Percentiles rank a stretch among this genome's conserved stretches.
Conservation (phyloP, 2,797 vertebrate species). For the Diceros bicornis region DNA sequence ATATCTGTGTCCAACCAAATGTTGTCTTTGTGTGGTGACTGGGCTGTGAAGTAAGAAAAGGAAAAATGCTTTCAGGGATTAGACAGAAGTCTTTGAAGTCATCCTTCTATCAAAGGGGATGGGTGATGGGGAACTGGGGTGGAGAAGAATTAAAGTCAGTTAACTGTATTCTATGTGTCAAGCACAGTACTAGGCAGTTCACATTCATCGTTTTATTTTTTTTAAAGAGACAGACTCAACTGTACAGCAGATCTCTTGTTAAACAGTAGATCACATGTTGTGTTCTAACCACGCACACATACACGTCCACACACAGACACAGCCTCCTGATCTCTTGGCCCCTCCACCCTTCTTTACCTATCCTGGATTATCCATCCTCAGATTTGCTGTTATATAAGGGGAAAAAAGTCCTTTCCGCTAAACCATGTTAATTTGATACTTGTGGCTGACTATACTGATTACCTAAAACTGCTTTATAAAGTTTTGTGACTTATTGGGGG, state of each 20-base stretch:
- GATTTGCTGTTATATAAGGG: neutral
- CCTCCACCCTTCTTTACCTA: neutral
- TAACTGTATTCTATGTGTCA: neutral
- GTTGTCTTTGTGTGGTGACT: neutral
- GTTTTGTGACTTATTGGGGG: neutral
- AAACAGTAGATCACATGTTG: neutral
- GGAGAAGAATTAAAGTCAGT: neutral
- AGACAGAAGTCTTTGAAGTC: neutral
- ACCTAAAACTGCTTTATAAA: conserved; percentile 40
- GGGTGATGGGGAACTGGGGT: neutral
- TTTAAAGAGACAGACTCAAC: neutral
- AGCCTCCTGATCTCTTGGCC: neutral
- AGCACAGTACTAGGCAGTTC: neutral
- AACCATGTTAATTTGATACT: neutral
- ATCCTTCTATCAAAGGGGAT: neutral
- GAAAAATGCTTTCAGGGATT: neutral
- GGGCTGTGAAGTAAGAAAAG: conserved; percentile 24
- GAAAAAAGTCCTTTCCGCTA: neutral
- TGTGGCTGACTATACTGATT: neutral
- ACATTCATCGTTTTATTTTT: neutral
- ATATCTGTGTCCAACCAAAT: neutral
- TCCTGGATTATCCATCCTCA: neutral
- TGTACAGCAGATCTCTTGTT: neutral
- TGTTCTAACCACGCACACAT: neutral
- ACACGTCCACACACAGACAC: neutral